Evolutionary conservation across 2,888 invertebrate species (phyloP).

Genomic region (Cantharis rustica): DNA sequence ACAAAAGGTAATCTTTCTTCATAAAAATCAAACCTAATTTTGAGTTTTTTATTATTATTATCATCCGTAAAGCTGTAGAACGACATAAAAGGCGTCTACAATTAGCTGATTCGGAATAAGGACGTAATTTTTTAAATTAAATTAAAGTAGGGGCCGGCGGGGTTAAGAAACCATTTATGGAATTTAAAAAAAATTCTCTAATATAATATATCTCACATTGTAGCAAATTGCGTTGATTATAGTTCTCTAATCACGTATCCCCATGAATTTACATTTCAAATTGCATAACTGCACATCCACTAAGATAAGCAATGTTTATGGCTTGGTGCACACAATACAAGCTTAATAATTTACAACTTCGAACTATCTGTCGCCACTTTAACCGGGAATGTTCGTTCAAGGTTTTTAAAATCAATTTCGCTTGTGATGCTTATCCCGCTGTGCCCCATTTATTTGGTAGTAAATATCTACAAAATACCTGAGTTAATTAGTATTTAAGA

Average conservation of each 20-base stretch:
- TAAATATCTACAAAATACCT: not conserved
- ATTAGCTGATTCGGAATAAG: too few relatives aligned
- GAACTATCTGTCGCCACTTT: slow-evolving; percentile 11
- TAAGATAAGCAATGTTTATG: slow-evolving; percentile 29
- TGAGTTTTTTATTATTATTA: not conserved
- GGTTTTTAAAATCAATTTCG: not conserved
- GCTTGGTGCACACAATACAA: slow-evolving; percentile 15
- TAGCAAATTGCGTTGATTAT: slow-evolving; percentile 28
- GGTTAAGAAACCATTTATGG: not conserved
- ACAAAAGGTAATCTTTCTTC: not conserved
- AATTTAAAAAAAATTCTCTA: not conserved
- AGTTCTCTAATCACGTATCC: slow-evolving; percentile 28
- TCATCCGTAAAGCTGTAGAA: too few relatives aligned
- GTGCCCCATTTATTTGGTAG: not conserved
- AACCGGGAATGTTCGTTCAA: not conserved
- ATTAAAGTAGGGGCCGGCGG: not conserved
- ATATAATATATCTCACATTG: not conserved
- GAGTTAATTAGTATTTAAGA: slow-evolving; percentile 3
- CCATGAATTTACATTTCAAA: slow-evolving; percentile 29
- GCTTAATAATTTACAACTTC: slow-evolving; percentile 8
- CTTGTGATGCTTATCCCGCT: not conserved
- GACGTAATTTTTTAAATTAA: not conserved
- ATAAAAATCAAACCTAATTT: not conserved
- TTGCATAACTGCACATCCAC: slow-evolving; percentile 25
- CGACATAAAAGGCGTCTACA: too few relatives aligned